These are phyloP conservation scores for Sphenodon punctatus DNA, from an alignment of 2,797 vertebrate genomes.

Conservation along the genomic window DNA sequence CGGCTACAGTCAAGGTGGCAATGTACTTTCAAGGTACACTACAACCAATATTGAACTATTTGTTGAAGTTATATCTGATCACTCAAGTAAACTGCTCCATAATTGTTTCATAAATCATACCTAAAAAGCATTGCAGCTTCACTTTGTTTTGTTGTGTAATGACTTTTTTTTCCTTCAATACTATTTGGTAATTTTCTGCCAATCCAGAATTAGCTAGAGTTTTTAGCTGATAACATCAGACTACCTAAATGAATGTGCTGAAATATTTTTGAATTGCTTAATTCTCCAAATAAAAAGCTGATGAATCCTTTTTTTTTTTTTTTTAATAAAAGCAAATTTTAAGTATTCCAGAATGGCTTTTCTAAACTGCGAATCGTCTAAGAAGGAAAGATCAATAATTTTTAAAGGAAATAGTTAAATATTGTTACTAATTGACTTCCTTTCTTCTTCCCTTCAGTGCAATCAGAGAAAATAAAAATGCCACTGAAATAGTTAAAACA, in stretches of 20 bases:
- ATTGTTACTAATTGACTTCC: background rate
- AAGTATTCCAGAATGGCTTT: background rate
- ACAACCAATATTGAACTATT: background rate
- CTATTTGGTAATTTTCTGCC: fast-evolving
- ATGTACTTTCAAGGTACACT: conserved; percentile 83
- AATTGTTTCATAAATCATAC: background rate
- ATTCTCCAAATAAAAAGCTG: background rate
- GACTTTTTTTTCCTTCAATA: background rate
- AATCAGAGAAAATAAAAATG: conserved; percentile 92
- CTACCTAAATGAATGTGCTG: background rate
- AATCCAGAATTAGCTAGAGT: background rate
- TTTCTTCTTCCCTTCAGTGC: conserved; percentile 71
- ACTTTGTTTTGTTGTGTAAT: too few relatives aligned
- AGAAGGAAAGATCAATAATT: too few relatives aligned
- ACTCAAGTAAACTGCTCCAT: background rate
- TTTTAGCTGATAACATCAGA: background rate
- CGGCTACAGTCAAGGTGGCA: conserved; percentile 84
- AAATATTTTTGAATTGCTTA: background rate
- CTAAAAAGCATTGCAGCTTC: too few relatives aligned
- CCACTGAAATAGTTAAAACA: conserved; percentile 94
- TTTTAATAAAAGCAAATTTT: background rate
- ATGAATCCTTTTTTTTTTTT: too few relatives aligned
- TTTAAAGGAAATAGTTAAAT: background rate
- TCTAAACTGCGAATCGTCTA: too few relatives aligned
- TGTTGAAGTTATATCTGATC: background rate